These are phyloP conservation scores for Drosophila insularis DNA, from an alignment of 1,140 invertebrate genomes.

Conservation along the genomic window DNA sequence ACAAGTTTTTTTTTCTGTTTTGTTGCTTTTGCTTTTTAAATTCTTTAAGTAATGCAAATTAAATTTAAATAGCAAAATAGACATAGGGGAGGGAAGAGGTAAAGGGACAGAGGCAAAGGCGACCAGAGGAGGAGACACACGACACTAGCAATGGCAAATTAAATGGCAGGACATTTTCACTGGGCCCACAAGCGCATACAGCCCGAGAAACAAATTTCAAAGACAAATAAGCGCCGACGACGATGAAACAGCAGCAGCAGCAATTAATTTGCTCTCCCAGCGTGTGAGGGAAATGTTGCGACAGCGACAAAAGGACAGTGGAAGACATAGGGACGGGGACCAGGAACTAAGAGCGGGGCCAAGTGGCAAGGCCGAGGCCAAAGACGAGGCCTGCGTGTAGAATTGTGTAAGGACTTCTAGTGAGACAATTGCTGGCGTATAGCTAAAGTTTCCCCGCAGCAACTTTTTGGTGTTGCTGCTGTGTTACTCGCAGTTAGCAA, in stretches of 20 bases:
- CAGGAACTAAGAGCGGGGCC: slow-evolving; percentile 20
- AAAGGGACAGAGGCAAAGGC: slow-evolving; percentile 1
- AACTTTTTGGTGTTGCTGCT: slow-evolving; percentile 54
- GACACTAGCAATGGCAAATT: slow-evolving; percentile 37
- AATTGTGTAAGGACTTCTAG: slow-evolving; percentile 40
- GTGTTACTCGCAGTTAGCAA: slow-evolving; percentile 52
- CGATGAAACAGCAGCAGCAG: slow-evolving; percentile 54
- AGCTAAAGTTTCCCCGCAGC: slow-evolving; percentile 49
- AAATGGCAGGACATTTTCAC: slow-evolving; percentile 52
- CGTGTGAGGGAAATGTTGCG: slow-evolving; percentile 51
- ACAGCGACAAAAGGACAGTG: slow-evolving; percentile 13
- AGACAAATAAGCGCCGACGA: slow-evolving; percentile 78
- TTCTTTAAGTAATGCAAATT: slow-evolving; percentile 81
- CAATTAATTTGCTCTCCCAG: slow-evolving; percentile 73
- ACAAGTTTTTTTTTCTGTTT: slow-evolving; percentile 5
- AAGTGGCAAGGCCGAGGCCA: neutral
- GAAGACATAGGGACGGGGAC: neutral
- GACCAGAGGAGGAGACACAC: neutral
- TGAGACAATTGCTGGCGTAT: slow-evolving; percentile 63
- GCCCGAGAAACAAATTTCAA: slow-evolving; percentile 76
- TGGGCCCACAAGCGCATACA: slow-evolving; percentile 35
- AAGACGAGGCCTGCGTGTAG: neutral
- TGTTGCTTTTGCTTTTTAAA: slow-evolving; percentile 70
- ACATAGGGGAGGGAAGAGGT: slow-evolving; percentile 48
- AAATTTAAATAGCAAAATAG: slow-evolving; percentile 81